Conservation (phyloP, 2,113 vertebrate species). For the Elephantulus edwardii region DNA sequence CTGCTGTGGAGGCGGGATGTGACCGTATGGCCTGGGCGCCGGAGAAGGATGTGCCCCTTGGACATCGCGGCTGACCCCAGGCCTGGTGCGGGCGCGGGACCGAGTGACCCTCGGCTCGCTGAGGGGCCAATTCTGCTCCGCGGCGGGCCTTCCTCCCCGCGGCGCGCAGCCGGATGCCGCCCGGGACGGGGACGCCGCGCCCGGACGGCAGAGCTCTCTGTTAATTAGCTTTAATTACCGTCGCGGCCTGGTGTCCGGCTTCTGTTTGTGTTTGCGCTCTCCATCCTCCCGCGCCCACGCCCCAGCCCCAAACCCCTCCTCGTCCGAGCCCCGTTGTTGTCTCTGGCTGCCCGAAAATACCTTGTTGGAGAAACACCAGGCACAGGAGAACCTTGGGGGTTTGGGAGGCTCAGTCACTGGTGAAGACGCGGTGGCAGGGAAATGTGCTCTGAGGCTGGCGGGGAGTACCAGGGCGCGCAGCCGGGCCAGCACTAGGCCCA, state of each 20-base stretch:
- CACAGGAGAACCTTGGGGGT: background rate
- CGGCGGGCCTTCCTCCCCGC: background rate
- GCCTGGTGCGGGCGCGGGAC: background rate
- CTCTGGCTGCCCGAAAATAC: constrained; percentile 17
- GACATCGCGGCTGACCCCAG: background rate
- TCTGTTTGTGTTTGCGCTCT: constrained; percentile 60
- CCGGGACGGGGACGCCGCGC: background rate
- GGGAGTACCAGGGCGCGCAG: background rate
- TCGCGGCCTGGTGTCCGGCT: constrained; percentile 10
- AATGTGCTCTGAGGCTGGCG: background rate
- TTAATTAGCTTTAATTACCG: constrained; percentile 69
- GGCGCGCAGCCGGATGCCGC: background rate
- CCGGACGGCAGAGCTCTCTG: background rate
- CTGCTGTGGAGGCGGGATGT: background rate
- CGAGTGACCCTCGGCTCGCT: constrained; percentile 35
- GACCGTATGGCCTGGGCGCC: background rate
- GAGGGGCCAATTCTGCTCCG: background rate
- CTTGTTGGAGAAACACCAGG: background rate
- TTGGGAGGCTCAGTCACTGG: background rate
- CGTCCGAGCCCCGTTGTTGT: background rate
- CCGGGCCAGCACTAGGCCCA: background rate
- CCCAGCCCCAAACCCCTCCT: background rate
- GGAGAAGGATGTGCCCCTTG: too few relatives aligned
- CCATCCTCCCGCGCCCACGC: background rate
- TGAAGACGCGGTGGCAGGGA: background rate